phyloP scores from a whole-genome alignment of 30 jellyfish, hydroid and myxozoan genomes.

The Aurelia sp. region DNA sequence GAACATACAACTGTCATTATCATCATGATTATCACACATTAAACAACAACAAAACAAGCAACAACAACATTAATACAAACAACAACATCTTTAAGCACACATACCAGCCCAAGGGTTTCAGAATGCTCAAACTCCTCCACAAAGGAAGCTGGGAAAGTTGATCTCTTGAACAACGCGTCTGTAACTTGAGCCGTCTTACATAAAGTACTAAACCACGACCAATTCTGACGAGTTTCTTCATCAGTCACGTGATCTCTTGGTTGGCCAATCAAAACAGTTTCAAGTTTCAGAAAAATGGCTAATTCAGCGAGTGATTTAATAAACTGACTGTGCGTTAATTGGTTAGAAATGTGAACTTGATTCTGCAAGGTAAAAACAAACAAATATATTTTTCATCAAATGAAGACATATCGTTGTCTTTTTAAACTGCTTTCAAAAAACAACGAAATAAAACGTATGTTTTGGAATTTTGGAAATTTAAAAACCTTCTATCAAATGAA shows the following conservation, averaged over 20 bases:
- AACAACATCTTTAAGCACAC: neutral
- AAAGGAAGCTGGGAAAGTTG: conserved; percentile 31
- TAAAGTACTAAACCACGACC: conserved; percentile 57
- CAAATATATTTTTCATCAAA: neutral
- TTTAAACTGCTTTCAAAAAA: no score
- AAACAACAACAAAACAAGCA: no score
- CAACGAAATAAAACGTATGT: no score
- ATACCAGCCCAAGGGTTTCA: conserved; percentile 22
- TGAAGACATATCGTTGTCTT: no score
- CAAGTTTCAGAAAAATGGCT: conserved; percentile 56
- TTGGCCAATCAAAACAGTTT: neutral
- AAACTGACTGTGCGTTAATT: conserved; percentile 53
- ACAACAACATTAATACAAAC: no score
- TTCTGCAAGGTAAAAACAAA: conserved; percentile 15
- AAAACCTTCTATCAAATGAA: no score
- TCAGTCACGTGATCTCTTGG: neutral
- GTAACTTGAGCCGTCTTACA: conserved; percentile 41
- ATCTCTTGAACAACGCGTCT: conserved; percentile 49
- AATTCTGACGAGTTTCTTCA: conserved; percentile 5
- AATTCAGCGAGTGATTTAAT: conserved; percentile 49
- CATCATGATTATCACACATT: no score
- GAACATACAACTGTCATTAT: no score
- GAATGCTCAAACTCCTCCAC: conserved; percentile 4
- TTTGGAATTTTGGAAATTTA: no score
- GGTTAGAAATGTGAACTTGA: conserved; percentile 58